Percentiles rank a stretch among this genome's conserved stretches.
Evolutionary conservation across 2,113 vertebrate genomes (phyloP).

Genomic region (Rousettus leschenaultii): DNA sequence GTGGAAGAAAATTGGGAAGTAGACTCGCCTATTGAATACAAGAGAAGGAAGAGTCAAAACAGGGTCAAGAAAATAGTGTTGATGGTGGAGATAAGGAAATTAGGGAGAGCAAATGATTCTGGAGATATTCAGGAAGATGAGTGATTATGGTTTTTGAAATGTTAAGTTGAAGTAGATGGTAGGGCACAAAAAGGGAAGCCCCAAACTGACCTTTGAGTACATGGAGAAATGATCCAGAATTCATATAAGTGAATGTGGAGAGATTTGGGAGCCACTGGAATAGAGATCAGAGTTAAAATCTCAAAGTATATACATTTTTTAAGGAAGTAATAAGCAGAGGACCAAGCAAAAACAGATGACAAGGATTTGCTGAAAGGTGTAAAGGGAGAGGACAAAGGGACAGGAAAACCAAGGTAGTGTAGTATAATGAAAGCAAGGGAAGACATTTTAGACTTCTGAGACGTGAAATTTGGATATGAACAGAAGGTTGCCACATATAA

Average conservation of each 20-base stretch:
- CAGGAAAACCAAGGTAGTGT: background rate
- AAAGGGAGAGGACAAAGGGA: background rate
- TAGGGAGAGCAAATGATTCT: background rate
- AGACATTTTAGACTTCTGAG: constrained; percentile 16
- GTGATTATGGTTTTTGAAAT: background rate
- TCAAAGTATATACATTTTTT: background rate
- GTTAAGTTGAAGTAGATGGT: background rate
- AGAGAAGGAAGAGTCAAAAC: background rate
- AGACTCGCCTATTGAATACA: background rate
- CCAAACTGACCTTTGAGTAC: background rate
- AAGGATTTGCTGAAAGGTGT: background rate
- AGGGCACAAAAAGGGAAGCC: background rate
- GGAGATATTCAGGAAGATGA: background rate
- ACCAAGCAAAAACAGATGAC: background rate
- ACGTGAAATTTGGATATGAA: constrained; percentile 14
- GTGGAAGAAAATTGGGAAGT: background rate
- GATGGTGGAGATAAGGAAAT: background rate
- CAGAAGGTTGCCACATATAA: background rate
- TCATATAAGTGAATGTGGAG: background rate
- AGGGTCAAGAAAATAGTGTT: constrained; percentile 1
- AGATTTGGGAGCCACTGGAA: background rate
- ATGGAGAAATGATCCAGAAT: background rate
- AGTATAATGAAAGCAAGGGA: background rate
- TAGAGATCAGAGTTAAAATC: constrained; percentile 23
- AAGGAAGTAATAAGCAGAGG: background rate